phyloP scores from a whole-genome alignment of 37 sponge, comb jelly and placozoan species.

The Corticium candelabrum region DNA sequence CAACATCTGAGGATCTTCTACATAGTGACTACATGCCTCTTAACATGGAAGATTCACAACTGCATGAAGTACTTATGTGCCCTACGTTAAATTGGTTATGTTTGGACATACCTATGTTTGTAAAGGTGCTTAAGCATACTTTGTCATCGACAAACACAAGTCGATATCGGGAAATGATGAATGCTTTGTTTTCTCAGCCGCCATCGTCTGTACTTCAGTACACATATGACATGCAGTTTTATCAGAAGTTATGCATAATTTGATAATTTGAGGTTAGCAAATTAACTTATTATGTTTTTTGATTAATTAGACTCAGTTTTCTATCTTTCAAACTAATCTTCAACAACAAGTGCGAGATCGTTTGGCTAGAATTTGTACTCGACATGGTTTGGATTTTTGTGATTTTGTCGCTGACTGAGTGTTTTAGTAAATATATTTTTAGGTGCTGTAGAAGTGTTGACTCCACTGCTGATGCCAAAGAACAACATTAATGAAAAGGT shows the following conservation, averaged over 20 bases:
- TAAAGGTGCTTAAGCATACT: slow-evolving; percentile 48
- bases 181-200: slow-evolving; percentile 49
- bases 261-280: not conserved
- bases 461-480: slow-evolving; percentile 48
- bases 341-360: slow-evolving; percentile 6
- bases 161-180: slow-evolving; percentile 48
- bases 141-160: slow-evolving; percentile 52
- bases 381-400: too few species aligned
- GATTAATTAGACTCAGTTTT: not conserved
- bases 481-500: not conserved
- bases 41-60: slow-evolving; percentile 75
- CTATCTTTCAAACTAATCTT: not conserved
- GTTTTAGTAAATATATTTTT: too few species aligned
- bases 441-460: slow-evolving; percentile 39
- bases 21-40: slow-evolving; percentile 64
- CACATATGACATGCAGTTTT: slow-evolving; percentile 38
- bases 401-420: too few species aligned
- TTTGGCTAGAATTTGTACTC: not conserved
- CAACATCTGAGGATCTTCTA: slow-evolving; percentile 63
- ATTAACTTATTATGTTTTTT: too few species aligned
- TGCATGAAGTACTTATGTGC: slow-evolving; percentile 50
- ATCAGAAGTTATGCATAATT: not conserved
- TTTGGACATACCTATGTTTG: not conserved
- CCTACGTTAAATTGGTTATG: too few species aligned
- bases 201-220: slow-evolving; percentile 14